These are phyloP conservation scores for Anas platyrhynchos DNA, from an alignment of 2,113 vertebrate species.

Conservation along the genomic window DNA sequence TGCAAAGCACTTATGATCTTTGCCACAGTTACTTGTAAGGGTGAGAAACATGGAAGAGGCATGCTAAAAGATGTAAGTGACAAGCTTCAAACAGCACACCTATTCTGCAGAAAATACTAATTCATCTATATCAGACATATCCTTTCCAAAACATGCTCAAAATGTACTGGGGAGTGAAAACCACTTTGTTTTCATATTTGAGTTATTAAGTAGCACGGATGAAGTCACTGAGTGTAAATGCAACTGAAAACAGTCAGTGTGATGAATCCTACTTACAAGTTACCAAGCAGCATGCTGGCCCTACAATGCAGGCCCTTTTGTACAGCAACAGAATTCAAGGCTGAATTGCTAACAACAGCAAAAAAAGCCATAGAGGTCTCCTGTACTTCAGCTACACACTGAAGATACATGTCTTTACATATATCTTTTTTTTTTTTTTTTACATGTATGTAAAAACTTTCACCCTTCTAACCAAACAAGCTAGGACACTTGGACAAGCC, in stretches of 20 bases:
- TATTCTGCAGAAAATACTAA: neutral
- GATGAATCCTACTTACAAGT: neutral
- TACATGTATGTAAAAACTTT: neutral
- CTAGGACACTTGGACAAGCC: neutral
- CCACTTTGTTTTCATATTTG: neutral
- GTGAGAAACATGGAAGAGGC: neutral
- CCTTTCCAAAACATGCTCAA: neutral
- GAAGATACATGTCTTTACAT: neutral
- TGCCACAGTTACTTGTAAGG: neutral
- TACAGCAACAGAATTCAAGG: neutral
- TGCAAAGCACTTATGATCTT: neutral
- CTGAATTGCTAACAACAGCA: neutral
- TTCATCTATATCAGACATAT: neutral
- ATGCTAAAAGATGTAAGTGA: neutral
- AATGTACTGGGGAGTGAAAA: neutral
- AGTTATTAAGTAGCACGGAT: neutral
- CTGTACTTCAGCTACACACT: neutral
- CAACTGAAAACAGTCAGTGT: neutral
- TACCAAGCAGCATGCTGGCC: neutral
- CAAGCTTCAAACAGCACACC: neutral
- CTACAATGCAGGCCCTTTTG: neutral
- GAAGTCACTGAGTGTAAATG: neutral
- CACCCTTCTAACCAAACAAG: neutral
- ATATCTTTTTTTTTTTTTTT: no score
- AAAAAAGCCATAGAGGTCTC: accelerated